Conservation (phyloP, 2,113 vertebrate species). For the Colossoma macropomum region DNA sequence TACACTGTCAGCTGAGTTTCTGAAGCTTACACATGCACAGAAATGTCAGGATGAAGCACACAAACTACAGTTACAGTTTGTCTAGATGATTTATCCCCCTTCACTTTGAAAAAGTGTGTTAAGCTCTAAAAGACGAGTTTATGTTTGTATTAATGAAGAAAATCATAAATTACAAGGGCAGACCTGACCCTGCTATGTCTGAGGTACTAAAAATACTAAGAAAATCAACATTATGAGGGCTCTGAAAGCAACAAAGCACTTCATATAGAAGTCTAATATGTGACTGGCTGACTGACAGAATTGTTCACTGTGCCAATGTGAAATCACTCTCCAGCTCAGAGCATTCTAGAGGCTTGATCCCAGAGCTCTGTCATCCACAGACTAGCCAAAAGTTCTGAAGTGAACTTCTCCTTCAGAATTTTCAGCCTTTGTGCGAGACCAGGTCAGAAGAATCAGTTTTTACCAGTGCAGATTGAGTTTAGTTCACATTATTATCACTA, state of each 20-base stretch:
- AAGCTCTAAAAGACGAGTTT: not conserved
- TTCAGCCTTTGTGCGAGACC: not conserved
- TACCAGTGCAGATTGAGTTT: too few relatives aligned
- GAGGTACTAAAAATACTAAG: not conserved
- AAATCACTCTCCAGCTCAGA: too few relatives aligned
- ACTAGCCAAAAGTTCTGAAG: not conserved
- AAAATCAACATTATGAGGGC: not conserved
- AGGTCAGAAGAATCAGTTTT: too few relatives aligned
- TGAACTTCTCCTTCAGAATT: not conserved
- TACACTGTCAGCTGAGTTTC: not conserved
- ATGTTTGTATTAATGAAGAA: not conserved
- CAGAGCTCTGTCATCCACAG: too few relatives aligned
- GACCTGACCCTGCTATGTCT: not conserved
- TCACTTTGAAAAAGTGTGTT: too few relatives aligned
- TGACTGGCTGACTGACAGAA: too few relatives aligned
- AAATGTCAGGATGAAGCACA: not conserved
- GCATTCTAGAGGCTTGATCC: not conserved
- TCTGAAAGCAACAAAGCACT: too few relatives aligned
- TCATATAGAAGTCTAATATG: too few relatives aligned
- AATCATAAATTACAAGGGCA: not conserved
- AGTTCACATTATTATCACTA: not conserved
- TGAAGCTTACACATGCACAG: constrained; percentile 8
- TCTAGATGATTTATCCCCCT: not conserved
- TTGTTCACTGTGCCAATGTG: too few relatives aligned
- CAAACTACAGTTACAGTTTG: not conserved